Conservation (phyloP, 2,888 invertebrate species). For the Hirtodrosophila duncani region DNA sequence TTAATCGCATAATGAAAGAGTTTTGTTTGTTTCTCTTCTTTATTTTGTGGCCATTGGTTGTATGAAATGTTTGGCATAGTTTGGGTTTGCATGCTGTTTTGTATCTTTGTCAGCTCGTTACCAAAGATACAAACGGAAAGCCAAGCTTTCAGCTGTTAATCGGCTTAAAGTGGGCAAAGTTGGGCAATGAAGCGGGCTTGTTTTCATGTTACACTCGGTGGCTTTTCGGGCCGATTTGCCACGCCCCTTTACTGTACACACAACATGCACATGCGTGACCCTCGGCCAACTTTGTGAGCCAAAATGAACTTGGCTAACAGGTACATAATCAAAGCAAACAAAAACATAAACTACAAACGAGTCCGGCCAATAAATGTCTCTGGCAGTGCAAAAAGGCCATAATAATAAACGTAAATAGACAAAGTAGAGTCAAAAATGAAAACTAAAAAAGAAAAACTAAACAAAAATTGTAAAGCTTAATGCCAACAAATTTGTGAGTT, state of each 20-base stretch:
- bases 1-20: conserved; percentile 49
- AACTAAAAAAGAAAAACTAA: conserved; percentile 19
- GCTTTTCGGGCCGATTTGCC: too few relatives aligned
- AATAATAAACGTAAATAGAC: conserved; percentile 60
- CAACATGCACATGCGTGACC: too few relatives aligned
- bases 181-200: too few relatives aligned
- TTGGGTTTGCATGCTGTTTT: too few relatives aligned
- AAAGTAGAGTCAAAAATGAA: conserved; percentile 8
- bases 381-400: conserved; percentile 62
- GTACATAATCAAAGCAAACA: conserved; percentile 21
- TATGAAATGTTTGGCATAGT: conserved; percentile 38
- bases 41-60: background rate
- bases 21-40: conserved; percentile 6
- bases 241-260: too few relatives aligned
- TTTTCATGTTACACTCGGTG: too few relatives aligned
- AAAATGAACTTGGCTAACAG: too few relatives aligned
- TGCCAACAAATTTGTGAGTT: conserved; percentile 63
- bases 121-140: too few relatives aligned
- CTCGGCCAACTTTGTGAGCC: too few relatives aligned
- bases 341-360: conserved; percentile 23
- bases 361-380: conserved; percentile 58
- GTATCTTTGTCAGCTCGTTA: too few relatives aligned
- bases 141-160: too few relatives aligned
- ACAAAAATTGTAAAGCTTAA: conserved; percentile 42
- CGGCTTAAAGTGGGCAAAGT: too few relatives aligned